A percentile compares a stretch with the other conserved stretches of the same genome.
Evolutionary conservation across 2,797 vertebrate genomes (phyloP).

Genomic region (Avahi laniger): DNA sequence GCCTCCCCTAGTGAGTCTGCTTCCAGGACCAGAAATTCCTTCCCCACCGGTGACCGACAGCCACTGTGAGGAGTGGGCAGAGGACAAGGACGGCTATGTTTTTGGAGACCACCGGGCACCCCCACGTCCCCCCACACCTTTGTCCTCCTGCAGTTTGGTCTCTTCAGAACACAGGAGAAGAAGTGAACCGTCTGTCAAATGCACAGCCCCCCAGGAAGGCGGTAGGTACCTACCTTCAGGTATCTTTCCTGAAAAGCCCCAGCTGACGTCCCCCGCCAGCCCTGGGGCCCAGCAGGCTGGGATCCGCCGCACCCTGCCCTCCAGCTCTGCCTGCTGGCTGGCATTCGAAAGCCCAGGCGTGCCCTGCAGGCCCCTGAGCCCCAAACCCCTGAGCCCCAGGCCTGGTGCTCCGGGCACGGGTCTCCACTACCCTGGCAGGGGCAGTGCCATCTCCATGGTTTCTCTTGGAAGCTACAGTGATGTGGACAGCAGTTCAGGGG

Average conservation of each 20-base stretch:
- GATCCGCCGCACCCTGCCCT: constrained; percentile 78
- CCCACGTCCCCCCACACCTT: background rate
- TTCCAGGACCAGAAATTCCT: constrained; percentile 55
- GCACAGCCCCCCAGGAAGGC: constrained; percentile 61
- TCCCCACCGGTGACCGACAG: background rate
- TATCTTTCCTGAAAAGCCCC: constrained; percentile 76
- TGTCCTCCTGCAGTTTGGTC: constrained; percentile 64
- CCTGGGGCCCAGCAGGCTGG: constrained; percentile 68
- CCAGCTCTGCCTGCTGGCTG: constrained; percentile 75
- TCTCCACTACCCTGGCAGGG: constrained; percentile 84
- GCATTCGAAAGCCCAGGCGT: constrained; percentile 77
- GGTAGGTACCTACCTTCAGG: constrained; percentile 69
- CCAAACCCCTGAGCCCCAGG: constrained; percentile 90
- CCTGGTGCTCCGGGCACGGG: constrained; percentile 80
- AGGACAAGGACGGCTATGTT: constrained; percentile 1
- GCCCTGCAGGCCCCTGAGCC: constrained; percentile 91
- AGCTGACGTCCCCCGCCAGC: constrained; percentile 78
- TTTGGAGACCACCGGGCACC: background rate
- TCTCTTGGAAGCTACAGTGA: constrained; percentile 85
- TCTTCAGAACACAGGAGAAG: constrained; percentile 81
- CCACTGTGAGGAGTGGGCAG: constrained; percentile 68
- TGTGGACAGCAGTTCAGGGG: constrained; percentile 81
- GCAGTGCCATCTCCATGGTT: constrained; percentile 86
- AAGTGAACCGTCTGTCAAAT: constrained; percentile 78
- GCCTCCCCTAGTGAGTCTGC: constrained; percentile 71